phyloP scores from a whole-genome alignment of 2,888 invertebrate species.

The Andrena haemorrhoa region DNA sequence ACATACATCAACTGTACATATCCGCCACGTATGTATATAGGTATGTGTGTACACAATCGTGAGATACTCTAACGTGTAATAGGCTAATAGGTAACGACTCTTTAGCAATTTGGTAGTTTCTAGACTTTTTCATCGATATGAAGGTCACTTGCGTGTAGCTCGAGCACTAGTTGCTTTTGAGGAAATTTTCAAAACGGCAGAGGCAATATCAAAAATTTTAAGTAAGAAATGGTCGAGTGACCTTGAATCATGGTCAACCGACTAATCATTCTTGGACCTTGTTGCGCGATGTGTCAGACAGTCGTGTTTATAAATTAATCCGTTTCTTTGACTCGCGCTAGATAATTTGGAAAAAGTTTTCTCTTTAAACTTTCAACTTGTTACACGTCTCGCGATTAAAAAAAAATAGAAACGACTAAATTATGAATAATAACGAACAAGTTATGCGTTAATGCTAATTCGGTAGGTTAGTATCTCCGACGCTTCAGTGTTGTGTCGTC shows the following conservation, averaged over 20 bases:
- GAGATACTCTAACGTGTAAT: neutral
- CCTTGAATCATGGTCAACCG: conserved; percentile 71
- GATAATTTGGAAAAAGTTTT: conserved; percentile 16
- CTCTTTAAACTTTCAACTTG: neutral
- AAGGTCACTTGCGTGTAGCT: conserved; percentile 68
- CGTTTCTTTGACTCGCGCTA: conserved; percentile 12
- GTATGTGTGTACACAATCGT: conserved; percentile 21
- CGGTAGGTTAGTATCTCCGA: conserved; percentile 52
- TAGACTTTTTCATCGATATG: conserved; percentile 69
- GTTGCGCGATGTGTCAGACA: conserved; percentile 75
- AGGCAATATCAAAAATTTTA: conserved; percentile 17
- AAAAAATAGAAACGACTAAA: conserved; percentile 8
- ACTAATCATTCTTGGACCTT: conserved; percentile 71
- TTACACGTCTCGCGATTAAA: neutral
- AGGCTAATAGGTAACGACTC: neutral
- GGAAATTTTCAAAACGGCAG: neutral
- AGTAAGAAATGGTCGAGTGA: conserved; percentile 59
- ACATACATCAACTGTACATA: neutral
- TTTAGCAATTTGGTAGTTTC: conserved; percentile 54
- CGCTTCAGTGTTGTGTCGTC: conserved; percentile 31
- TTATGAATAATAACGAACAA: conserved; percentile 40
- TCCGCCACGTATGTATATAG: conserved; percentile 50
- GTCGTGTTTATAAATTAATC: conserved; percentile 59
- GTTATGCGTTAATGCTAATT: conserved; percentile 25
- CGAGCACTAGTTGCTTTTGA: conserved; percentile 1